Base-by-base conservation (phyloP, 1,140 invertebrate species). In the Aphelenchoides fujianensis region DNA sequence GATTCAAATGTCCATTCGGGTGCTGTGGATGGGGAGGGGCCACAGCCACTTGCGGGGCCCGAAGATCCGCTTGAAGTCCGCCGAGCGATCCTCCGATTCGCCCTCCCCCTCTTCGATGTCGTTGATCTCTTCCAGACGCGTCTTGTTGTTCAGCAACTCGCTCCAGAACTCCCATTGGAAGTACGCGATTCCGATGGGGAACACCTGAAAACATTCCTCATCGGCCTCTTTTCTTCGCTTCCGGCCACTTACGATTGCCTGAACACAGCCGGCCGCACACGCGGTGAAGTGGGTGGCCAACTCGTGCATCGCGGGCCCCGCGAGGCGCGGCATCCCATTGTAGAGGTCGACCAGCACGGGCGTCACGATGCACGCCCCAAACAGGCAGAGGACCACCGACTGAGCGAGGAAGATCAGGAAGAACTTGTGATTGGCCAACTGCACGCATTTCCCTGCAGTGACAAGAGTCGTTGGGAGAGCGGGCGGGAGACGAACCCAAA, bases 391-490 rank as follows among this genome's bases (percentile, higher is more conserved):
- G 7, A 59, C 27, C 5, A 19, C 19, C 19, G 23, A 27, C 27
- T 59, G 34, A 5, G 23, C 55, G 5, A 59, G 19, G 23, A 59
- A 59, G 5, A 59, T 5, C 5, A 59, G 19, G 34, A 59, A 59
- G 55, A 59, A 59, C 55, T 59, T 59, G 55, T 59, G 55, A 32
- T 59, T 59, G 5, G 5, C 19, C 19, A 59, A 59, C 7, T 59
- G 55, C 12, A 59, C 55, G 19, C 55, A 59, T 59, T 19, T 59
- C 27, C 55, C 55, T 7, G 34, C n/a, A n/a, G n/a, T n/a, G n/a
- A n/a, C n/a, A n/a, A n/a, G n/a, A n/a, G n/a, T n/a, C n/a, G n/a
- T n/a, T n/a, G n/a, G n/a, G n/a, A n/a, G n/a, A n/a, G n/a, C n/a
- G n/a, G n/a, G n/a, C n/a, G n/a, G n/a, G n/a, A n/a, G n/a, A n/a